phyloP scores from a whole-genome alignment of 2,888 invertebrate species.

The Oscheius sp. region DNA sequence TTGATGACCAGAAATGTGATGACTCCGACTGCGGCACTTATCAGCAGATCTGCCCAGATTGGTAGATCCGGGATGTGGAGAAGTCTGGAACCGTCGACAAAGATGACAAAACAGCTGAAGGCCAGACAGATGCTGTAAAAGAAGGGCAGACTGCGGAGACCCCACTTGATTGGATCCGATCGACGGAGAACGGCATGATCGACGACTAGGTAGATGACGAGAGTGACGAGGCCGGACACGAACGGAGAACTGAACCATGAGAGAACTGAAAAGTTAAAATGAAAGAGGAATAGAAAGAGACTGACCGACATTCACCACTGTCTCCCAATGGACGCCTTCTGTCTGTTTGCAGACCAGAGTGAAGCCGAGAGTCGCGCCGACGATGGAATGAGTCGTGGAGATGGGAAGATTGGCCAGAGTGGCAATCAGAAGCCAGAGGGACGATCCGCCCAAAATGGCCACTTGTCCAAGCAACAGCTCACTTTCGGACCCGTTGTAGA shows the following conservation, averaged over 20 bases:
- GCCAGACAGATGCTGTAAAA: constrained; percentile 92
- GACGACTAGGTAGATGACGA: constrained; percentile 73
- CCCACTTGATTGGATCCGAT: constrained; percentile 74
- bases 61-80: constrained; percentile 89
- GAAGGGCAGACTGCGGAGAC: constrained; percentile 86
- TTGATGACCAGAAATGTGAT: constrained; percentile 74
- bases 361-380: constrained; percentile 96
- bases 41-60: constrained; percentile 83
- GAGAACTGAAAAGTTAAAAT: constrained; percentile 78
- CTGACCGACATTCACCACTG: constrained; percentile 82
- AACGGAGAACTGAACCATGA: constrained; percentile 98
- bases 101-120: constrained; percentile 91
- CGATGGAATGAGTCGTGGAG: constrained; percentile 97
- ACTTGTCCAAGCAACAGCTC: constrained; percentile 91
- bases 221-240: constrained; percentile 89
- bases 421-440: constrained; percentile 90
- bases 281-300: not conserved
- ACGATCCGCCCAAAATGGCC: constrained; percentile 84
- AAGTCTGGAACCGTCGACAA: constrained; percentile 85
- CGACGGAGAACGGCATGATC: constrained; percentile 78
- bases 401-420: constrained; percentile 94
- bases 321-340: constrained; percentile 86
- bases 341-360: constrained; percentile 90
- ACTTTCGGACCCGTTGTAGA: constrained; percentile 85
- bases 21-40: constrained; percentile 81